phyloP scores from a whole-genome alignment of 2,113 vertebrate species.

The Saimiri boliviensis region DNA sequence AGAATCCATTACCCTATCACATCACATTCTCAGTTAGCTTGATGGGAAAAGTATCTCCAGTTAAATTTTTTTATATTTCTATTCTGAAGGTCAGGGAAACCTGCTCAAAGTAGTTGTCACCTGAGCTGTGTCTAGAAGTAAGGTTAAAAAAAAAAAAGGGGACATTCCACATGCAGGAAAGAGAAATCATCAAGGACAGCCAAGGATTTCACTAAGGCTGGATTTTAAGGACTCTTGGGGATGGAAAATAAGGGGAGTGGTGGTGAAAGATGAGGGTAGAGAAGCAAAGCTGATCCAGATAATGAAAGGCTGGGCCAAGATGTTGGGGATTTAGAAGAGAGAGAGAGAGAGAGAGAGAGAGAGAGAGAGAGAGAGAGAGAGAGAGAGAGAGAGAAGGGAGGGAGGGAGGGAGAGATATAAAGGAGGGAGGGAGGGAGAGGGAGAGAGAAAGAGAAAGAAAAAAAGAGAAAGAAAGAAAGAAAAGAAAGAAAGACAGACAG shows the following conservation, averaged over 20 bases:
- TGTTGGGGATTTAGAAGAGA: background rate
- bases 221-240: background rate
- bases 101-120: background rate
- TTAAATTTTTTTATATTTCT: slow-evolving; percentile 23
- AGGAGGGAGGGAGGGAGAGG: no score
- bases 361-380: no score
- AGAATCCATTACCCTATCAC: background rate
- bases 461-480: background rate
- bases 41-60: background rate
- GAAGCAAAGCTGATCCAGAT: background rate
- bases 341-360: background rate
- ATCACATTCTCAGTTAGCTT: background rate
- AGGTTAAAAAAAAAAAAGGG: background rate
- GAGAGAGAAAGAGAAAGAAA: background rate
- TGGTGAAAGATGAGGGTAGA: background rate
- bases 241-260: no score
- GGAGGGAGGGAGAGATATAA: background rate
- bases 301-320: background rate
- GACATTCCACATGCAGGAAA: background rate
- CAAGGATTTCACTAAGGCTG: background rate
- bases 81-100: background rate
- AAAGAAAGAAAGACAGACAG: no score
- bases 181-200: background rate
- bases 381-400: background rate
- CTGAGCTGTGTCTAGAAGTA: background rate